These are phyloP conservation scores for Ecliptopera silaceata DNA, from an alignment of 2,888 invertebrate species.

Conservation along the genomic window DNA sequence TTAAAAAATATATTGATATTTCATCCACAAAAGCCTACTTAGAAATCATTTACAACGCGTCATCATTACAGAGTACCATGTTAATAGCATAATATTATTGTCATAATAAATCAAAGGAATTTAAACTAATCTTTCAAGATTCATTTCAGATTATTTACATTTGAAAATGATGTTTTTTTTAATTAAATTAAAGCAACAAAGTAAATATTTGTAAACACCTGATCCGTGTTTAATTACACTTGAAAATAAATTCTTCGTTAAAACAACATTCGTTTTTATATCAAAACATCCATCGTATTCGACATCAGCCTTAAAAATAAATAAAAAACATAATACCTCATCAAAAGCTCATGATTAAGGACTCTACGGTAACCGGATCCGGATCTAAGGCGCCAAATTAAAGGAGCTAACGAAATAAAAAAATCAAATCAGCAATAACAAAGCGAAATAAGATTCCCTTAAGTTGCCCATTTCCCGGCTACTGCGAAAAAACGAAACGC, in stretches of 20 bases:
- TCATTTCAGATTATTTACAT: too few relatives aligned
- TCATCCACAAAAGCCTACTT: too few relatives aligned
- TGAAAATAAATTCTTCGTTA: background rate
- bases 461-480: slow-evolving; percentile 37
- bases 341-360: slow-evolving; percentile 27
- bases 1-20: too few relatives aligned
- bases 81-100: too few relatives aligned
- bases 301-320: slow-evolving; percentile 4
- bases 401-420: slow-evolving; percentile 31
- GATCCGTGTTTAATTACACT: background rate
- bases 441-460: slow-evolving; percentile 37
- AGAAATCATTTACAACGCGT: too few relatives aligned
- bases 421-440: slow-evolving; percentile 36
- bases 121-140: too few relatives aligned
- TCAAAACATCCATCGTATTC: background rate
- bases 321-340: slow-evolving; percentile 22
- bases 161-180: background rate
- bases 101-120: too few relatives aligned
- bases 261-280: background rate
- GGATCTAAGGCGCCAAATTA: slow-evolving; percentile 25
- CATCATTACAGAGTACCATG: too few relatives aligned
- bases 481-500: slow-evolving; percentile 31
- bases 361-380: slow-evolving; percentile 21
- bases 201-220: background rate
- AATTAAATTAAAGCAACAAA: background rate